Evolutionary conservation across 2,113 vertebrate genomes (phyloP).

Genomic region (Psilopogon haemacephalus): DNA sequence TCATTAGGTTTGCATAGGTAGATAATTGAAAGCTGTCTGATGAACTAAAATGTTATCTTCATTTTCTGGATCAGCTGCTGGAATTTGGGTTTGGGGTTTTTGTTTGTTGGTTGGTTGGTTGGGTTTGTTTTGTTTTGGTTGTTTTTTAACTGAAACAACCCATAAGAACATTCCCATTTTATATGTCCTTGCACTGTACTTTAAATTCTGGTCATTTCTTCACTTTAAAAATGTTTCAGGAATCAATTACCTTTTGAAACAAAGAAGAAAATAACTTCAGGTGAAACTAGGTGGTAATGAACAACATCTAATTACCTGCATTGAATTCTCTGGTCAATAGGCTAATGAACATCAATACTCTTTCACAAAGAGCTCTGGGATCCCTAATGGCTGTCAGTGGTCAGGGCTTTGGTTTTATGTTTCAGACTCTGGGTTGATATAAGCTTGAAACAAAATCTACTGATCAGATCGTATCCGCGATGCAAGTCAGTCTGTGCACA

Average conservation of each 20-base stretch:
- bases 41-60: not conserved
- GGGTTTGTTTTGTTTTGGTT: no score
- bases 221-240: not conserved
- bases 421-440: constrained; percentile 41
- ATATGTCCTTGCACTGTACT: not conserved
- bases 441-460: constrained; percentile 60
- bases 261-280: constrained; percentile 20
- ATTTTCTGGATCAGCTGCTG: not conserved
- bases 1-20: not conserved
- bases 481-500: not conserved
- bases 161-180: not conserved
- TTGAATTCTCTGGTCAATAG: constrained; percentile 26
- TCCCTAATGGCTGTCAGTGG: constrained; percentile 55
- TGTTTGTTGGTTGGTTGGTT: no score
- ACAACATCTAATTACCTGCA: constrained; percentile 40
- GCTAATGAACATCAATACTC: constrained; percentile 48
- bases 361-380: constrained; percentile 31
- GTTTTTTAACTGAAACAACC: not conserved
- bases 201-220: not conserved
- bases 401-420: constrained; percentile 26
- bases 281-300: not conserved
- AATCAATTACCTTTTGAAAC: not conserved
- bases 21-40: not conserved
- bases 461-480: not conserved
- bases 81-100: not conserved